phyloP scores from a whole-genome alignment of 2,113 vertebrate genomes.

The Tragelaphus buxtoni region DNA sequence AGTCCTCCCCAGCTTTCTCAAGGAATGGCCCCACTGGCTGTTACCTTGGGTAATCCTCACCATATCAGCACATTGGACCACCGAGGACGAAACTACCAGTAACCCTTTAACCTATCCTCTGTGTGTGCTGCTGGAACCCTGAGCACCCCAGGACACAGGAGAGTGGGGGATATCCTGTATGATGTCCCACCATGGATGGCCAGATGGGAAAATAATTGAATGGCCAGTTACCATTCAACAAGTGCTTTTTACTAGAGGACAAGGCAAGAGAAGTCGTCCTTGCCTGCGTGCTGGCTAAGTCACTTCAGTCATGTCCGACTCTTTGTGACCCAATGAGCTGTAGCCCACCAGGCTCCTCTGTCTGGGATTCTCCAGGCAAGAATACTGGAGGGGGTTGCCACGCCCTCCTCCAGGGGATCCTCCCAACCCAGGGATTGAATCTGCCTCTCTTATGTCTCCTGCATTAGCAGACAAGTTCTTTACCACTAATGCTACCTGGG shows the following conservation, averaged over 20 bases:
- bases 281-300: background rate
- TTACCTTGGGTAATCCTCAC: background rate
- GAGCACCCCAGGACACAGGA: background rate
- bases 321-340: background rate
- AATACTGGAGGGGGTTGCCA: background rate
- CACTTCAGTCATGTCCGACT: background rate
- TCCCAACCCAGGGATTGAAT: background rate
- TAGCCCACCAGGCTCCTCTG: background rate
- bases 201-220: background rate
- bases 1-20: background rate
- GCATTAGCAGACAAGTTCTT: background rate
- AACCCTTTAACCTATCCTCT: background rate
- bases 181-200: background rate
- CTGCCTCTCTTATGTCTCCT: background rate
- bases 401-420: background rate
- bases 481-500: background rate
- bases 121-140: background rate
- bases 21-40: background rate
- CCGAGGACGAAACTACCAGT: background rate
- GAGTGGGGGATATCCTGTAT: background rate
- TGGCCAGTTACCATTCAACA: background rate
- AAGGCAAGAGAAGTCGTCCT: background rate
- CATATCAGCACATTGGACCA: background rate
- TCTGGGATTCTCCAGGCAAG: background rate
- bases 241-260: background rate